These are phyloP conservation scores for Grapholita molesta DNA, from an alignment of 1,140 invertebrate species.

Conservation along the genomic window DNA sequence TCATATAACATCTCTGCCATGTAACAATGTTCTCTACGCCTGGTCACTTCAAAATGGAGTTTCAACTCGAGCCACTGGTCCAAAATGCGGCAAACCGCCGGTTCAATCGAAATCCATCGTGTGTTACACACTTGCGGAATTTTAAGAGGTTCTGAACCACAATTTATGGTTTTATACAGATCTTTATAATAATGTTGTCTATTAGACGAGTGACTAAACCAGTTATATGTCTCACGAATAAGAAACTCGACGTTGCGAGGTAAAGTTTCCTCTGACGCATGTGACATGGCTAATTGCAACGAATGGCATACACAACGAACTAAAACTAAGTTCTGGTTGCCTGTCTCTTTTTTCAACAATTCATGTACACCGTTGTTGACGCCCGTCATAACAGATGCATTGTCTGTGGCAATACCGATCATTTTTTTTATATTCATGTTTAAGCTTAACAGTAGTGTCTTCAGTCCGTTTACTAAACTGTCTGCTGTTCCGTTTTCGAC, in stretches of 20 bases:
- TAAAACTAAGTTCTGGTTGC: slow-evolving; percentile 31
- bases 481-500: slow-evolving; percentile 25
- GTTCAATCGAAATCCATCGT: not conserved
- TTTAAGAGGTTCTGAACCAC: not conserved
- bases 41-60: not conserved
- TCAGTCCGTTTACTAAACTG: slow-evolving; percentile 37
- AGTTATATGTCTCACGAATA: not conserved
- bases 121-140: not conserved
- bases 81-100: not conserved
- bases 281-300: slow-evolving; percentile 33
- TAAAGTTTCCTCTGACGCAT: slow-evolving; percentile 31
- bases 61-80: not conserved
- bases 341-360: slow-evolving; percentile 32
- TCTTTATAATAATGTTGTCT: not conserved
- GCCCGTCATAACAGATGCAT: slow-evolving; percentile 44
- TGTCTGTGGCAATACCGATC: slow-evolving; percentile 51
- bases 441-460: slow-evolving; percentile 14
- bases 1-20: not conserved
- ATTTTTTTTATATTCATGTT: slow-evolving; percentile 37
- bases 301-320: slow-evolving; percentile 40
- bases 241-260: not conserved
- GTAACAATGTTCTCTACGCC: not conserved
- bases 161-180: not conserved
- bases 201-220: not conserved
- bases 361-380: slow-evolving; percentile 38